These are phyloP conservation scores for Melangyna quadrimaculata DNA, from an alignment of 2,888 invertebrate species.

Conservation along the genomic window DNA sequence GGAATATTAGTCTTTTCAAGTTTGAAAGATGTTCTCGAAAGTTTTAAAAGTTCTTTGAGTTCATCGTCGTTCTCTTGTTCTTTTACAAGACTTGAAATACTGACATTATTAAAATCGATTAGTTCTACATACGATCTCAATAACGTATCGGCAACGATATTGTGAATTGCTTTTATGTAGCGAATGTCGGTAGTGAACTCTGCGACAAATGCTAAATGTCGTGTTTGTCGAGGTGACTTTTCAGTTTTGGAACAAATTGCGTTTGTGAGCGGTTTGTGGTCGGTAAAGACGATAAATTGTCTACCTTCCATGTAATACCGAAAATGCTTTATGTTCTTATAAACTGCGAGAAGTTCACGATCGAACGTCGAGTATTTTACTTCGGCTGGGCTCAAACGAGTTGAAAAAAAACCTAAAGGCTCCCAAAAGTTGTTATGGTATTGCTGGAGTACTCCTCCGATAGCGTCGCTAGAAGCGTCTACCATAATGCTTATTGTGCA, in stretches of 20 bases:
- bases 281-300: constrained; percentile 24
- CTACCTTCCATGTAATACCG: constrained; percentile 25
- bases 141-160: constrained; percentile 21
- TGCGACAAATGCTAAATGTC: constrained; percentile 5
- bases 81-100: not conserved
- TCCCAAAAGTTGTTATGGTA: not conserved
- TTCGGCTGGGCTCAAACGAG: constrained; percentile 10
- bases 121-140: not conserved
- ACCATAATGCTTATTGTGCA: not conserved
- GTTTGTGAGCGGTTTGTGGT: constrained; percentile 32
- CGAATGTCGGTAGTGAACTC: constrained; percentile 23
- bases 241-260: no score
- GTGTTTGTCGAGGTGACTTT: constrained; percentile 9
- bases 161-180: constrained; percentile 18
- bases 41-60: not conserved
- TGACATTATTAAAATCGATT: not conserved
- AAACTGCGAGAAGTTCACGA: constrained; percentile 23
- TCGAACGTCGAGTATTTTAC: constrained; percentile 14
- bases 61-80: no score
- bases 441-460: constrained; percentile 31
- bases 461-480: constrained; percentile 23
- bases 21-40: not conserved
- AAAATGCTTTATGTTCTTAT: constrained; percentile 21
- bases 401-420: constrained; percentile 24
- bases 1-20: not conserved